Base-by-base conservation (phyloP, 2,888 invertebrate genomes). In the Crepidodera aurea region DNA sequence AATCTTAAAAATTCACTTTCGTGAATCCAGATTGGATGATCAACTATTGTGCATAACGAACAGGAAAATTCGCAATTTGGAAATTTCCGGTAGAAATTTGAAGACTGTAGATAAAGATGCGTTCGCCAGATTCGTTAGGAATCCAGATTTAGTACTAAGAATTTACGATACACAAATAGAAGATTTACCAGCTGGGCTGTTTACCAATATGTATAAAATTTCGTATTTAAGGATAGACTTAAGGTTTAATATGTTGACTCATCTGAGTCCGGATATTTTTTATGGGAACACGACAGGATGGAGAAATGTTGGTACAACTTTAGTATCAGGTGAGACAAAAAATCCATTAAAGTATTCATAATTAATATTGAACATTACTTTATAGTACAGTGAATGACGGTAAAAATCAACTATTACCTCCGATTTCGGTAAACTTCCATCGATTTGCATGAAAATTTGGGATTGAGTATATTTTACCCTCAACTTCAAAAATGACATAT, bases 201-300 rank as follows among this genome's bases (percentile, higher is more conserved):
- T 93, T 82, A 86, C 90, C 51, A 87, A 89, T 67, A 84, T 94
- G 75, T 88, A 90, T 58, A 88, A 89, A 75, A 87, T 94, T 73
- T 90, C 92, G 6, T 91, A 92, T 79, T 84, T 94, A 60, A 89
- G 89, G 37, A 85, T 96, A 63, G 94, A 95, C 81, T 84, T 95
- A 69, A 88, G 92, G 65, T 86, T 89, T 77, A 96, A 96, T 82
- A 87, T 88, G 81, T 85, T 95, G 76, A 86, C 88, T 29, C 88
- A 89, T 61, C 84, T 95, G 67, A 90, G 91, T 77, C 91, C 93
- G 54, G 91, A 92, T 66, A 90, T 92, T 65, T 90, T 95, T 78
- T 94, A 94, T 80, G 91, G 92, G 22, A 94, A 94, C 80, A 88
- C 90, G 70, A 91, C 92, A 18, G 88, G 89, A 72, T 94, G 94